Evolutionary conservation across 2,888 invertebrate species (phyloP), one percentile per base, ranked within the genome.

Genomic region (Nymphalis urticae): DNA sequence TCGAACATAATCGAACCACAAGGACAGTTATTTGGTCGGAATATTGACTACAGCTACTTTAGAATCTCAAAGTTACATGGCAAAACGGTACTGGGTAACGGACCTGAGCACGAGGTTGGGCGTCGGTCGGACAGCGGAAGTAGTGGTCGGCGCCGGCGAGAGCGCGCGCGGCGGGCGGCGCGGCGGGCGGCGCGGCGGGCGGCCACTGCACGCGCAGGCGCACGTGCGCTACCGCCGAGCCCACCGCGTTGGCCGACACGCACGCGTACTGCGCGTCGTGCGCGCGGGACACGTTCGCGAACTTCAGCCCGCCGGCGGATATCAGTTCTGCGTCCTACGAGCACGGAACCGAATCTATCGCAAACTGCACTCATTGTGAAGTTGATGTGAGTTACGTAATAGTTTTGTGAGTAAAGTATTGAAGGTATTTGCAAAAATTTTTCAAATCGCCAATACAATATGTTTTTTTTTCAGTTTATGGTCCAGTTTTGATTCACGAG

Each of bases 181-280:
- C 86, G 82, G 95, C 95, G 27, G 88, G 85, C 0, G 93, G 95
- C 1, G 93, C 86, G 76, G 53, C 61, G 0, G 94, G 93, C 61
- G 90, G 78, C 90, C 94, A 92, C 70, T 94, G 89, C 0, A 96
- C 94, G 17, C 82, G 82, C 0, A 96, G 79, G n/a, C 83, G 77
- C 62, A 95, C 92, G 0, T 86, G 85, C 1, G 93, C 89, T 59
- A 90, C 86, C 1, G 89, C 89, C 0, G 92, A 89, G 0, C 95
- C 95, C 0, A 94, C 94, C 0, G 88, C 86, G 82, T 95, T 95
- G 27, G 88, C 84, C 0, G 93, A 95, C 1, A 93, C 86, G 76
- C 95, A 96, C 0, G 93, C 91, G 80, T 94, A 95, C 1, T 86
- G 85, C 0, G 94, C 93, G 4, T 91, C 85, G 73, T 94, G 91